phyloP scores from a whole-genome alignment of 2,888 invertebrate species.

The Volucella inanis region DNA sequence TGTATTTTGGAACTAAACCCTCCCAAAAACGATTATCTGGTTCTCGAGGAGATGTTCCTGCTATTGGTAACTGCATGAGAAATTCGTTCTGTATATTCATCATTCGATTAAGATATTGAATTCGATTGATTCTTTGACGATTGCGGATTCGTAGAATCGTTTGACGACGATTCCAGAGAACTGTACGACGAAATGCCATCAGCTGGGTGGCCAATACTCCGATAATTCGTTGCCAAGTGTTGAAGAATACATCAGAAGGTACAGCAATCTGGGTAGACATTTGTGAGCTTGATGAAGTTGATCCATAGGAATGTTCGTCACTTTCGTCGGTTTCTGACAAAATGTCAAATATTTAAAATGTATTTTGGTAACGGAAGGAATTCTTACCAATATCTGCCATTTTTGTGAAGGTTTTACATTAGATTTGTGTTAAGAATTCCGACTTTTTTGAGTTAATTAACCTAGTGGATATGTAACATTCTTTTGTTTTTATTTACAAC shows the following conservation, averaged over 20 bases:
- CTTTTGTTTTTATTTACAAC: conserved; percentile 51
- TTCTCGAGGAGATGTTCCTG: conserved; percentile 32
- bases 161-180: conserved; percentile 79
- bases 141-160: conserved; percentile 77
- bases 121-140: conserved; percentile 77
- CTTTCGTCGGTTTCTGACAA: conserved; percentile 10
- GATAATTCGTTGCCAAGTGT: conserved; percentile 60
- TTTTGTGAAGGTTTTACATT: conserved; percentile 32
- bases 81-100: conserved; percentile 79
- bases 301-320: conserved; percentile 41
- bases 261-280: conserved; percentile 1
- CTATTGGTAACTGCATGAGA: conserved; percentile 77
- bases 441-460: neutral
- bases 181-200: conserved; percentile 78
- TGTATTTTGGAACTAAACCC: conserved; percentile 75
- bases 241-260: conserved; percentile 2
- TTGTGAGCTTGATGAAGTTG: neutral
- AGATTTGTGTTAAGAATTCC: neutral
- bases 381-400: conserved; percentile 50
- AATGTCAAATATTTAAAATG: neutral
- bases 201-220: conserved; percentile 78
- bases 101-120: conserved; percentile 79
- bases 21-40: conserved; percentile 75
- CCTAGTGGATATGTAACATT: neutral
- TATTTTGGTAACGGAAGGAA: neutral